These are phyloP conservation scores for Cuniculus paca DNA, from an alignment of 2,797 vertebrate species.

Conservation along the genomic window DNA sequence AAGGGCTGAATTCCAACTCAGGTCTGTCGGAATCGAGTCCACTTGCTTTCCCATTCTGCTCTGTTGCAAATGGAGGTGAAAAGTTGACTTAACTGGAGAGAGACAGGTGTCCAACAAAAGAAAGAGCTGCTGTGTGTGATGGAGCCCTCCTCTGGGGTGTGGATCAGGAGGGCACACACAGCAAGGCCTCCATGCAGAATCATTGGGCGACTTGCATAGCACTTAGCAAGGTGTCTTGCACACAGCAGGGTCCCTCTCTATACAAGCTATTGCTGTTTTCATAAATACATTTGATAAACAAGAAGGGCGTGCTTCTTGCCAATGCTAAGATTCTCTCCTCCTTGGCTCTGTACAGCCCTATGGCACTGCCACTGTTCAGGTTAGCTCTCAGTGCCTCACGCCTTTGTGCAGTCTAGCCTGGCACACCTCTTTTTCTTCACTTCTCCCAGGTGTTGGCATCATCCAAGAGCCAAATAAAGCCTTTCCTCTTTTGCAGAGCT, in stretches of 20 bases:
- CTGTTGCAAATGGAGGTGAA: accelerated
- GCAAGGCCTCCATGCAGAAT: neutral
- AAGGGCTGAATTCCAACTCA: neutral
- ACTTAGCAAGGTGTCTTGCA: neutral
- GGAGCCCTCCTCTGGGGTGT: accelerated
- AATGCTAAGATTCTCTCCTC: accelerated
- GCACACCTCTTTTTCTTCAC: neutral
- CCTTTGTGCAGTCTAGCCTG: accelerated
- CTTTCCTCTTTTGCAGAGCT: neutral
- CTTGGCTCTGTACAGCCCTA: neutral
- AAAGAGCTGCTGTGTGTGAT: accelerated
- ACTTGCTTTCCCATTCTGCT: neutral
- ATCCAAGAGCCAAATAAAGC: neutral
- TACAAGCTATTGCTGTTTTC: neutral
- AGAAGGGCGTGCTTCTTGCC: accelerated
- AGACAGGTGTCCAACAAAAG: accelerated
- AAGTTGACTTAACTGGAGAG: neutral
- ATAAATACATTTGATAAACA: neutral
- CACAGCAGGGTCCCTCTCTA: accelerated
- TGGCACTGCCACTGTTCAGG: accelerated
- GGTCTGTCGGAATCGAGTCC: neutral
- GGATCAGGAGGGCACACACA: accelerated
- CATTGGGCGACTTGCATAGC: neutral
- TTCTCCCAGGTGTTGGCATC: neutral
- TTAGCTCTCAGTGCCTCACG: accelerated